phyloP scores from a whole-genome alignment of 2,113 vertebrate genomes.

The Engystomops pustulosus region DNA sequence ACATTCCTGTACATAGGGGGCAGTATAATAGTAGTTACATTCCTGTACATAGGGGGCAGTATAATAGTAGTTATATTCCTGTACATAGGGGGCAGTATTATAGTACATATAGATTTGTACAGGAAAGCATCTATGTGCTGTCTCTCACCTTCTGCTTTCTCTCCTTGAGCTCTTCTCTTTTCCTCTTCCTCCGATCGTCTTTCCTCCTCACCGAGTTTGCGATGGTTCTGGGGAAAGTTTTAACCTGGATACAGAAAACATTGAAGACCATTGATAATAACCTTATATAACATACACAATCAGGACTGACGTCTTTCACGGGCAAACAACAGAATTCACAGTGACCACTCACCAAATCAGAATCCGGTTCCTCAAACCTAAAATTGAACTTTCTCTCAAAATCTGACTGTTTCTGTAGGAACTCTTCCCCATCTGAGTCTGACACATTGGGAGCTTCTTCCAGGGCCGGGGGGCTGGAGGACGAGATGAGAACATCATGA shows the following conservation, averaged over 20 bases:
- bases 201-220: conserved; percentile 83
- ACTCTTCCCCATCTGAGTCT: conserved; percentile 85
- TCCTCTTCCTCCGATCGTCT: conserved; percentile 83
- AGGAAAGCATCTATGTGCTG: not conserved
- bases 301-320: too few relatives aligned
- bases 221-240: conserved; percentile 84
- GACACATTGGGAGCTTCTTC: conserved; percentile 68
- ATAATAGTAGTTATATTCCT: conserved; percentile 15
- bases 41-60: conserved; percentile 15
- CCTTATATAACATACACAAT: not conserved
- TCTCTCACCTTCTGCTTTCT: conserved; percentile 80
- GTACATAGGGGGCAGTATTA: conserved; percentile 13
- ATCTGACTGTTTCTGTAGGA: conserved; percentile 85
- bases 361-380: conserved; percentile 87
- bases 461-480: conserved; percentile 70
- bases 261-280: not conserved
- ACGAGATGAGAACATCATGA: not conserved
- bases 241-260: conserved; percentile 70
- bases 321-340: too few relatives aligned
- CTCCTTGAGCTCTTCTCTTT: conserved; percentile 80
- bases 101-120: not conserved
- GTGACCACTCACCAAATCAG: conserved; percentile 66
- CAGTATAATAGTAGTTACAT: conserved; percentile 22
- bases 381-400: conserved; percentile 92
- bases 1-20: not conserved